Base-by-base conservation (phyloP, 2,797 vertebrate genomes). In the Miichthys miiuy region DNA sequence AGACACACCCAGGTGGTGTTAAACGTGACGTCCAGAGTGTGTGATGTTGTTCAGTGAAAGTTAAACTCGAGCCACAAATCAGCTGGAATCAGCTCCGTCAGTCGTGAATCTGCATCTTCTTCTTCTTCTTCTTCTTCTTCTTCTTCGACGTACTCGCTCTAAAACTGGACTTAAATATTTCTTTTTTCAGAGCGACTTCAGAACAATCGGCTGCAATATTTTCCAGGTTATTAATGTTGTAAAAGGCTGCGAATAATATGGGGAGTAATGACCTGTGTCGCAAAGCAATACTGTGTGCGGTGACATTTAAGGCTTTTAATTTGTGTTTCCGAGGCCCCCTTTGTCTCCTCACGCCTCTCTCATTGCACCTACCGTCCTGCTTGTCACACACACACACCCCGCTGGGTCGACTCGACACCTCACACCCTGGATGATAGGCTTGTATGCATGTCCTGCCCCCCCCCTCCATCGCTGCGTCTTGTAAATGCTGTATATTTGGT, bases 281-380 rank as follows among this genome's bases (percentile, higher is more conserved):
- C 95, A 96, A 96, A 96, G 97, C 97, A 97, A 98, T 98, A 93
- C 93, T 94, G 97, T 97, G 97, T 97, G 96, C 97, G 94, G 89
- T 99, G 98, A 99, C 98, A 99, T 99, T 99, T 99, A 96, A 97
- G 96, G 97, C 96, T 97, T 96, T 96, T 99, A 99, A 99, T 99
- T 99, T 99, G 98, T 97, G 97, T 95, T 95, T 92, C 92, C 82
- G 80, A 94, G 94, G 90, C 84, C 87, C 80, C 85, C 80, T 79
- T 73, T 74, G 82, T 81, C 88, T 82, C 82, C 70, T 72, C 87
- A 65, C 73, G n/a, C 87, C 88, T 81, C 87, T 81, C 84, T 90
- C 88, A 73, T 85, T 75, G 78, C 81, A 77, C 80, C 78, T 47
- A 38, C 61, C 42, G 77, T 55, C 77, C 82, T 62, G 80, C 75